Base-by-base conservation (phyloP, 2,888 invertebrate species). In the Epiblema foenella region DNA sequence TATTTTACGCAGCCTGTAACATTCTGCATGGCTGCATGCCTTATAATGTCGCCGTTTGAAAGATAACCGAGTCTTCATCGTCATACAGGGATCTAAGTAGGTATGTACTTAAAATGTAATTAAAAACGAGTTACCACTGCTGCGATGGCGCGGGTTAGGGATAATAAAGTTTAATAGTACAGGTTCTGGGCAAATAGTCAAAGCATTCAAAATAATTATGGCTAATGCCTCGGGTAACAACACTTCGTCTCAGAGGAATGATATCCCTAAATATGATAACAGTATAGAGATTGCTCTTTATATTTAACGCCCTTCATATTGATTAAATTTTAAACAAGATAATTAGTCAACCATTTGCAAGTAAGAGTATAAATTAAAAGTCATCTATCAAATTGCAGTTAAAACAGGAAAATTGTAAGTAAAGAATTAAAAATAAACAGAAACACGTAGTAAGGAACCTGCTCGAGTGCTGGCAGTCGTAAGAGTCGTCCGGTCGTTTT, bases 101-200 rank as follows among this genome's bases (percentile, higher is more conserved):
- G 78, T 79, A 79, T 78, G 81, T 83, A 83, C 83, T 87, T 87
- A 85, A 88, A 88, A 85, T 81, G 84, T 85, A 88, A 89, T 88
- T 89, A 87, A 88, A 88, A 89, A 88, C 89, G 68, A 85, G 89
- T 89, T 89, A 85, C 82, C 79, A 81, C 75, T 80, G 78, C 81
- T 51, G 56, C 11, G 67, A 71, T 60, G 78, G 77, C 73, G 77
- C 79, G 72, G 80, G 81, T 82, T 81, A 82, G 77, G 83, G 81
- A 84, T 86, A 87, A 81, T 87, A 86, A 88, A 86, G 84, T 84
- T 85, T 86, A 87, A 88, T 88, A 86, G 83, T 82, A 81, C 84
- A 78, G 82, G 84, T 85, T 82, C 77, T 80, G 77, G 77, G 76
- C 74, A 74, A 79, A 81, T 79, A 79, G 77, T 59, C 54, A 39